Base-by-base conservation (phyloP, 2,888 invertebrate species). In the Amphipyra tragopoginis region DNA sequence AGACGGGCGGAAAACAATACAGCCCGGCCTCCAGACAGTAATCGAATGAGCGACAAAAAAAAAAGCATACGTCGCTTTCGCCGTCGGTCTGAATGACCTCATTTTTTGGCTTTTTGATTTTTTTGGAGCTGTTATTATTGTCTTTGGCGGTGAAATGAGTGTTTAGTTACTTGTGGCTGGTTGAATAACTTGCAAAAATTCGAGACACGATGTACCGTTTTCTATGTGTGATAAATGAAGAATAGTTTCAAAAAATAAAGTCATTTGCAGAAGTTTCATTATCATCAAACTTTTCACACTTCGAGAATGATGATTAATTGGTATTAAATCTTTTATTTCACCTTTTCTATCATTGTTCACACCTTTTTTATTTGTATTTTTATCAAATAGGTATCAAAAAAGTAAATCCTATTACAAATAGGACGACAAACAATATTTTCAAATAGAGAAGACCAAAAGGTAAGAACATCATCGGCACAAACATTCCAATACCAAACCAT, bases 41-140 rank as follows among this genome's bases (percentile, higher is more conserved):
- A 77, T 79, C 70, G 58, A 72, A 77, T 79, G 43, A 69, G 45
- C 5, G 42, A 68, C 56, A 53, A 64, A 75, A 73, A 72, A 72
- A 75, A 63, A 63, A 36, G 42, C 38, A 57, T 29, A 43, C 29
- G 29, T 49, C 59, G 54, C 64, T 68, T 72, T 75, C 62, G 65
- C 54, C 38, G 42, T 38, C 38, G 47, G 71, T 53, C 76, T 70
- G 61, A 45, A 58, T 73, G 79, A 77, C 79, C 79, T 73, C 51
- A 65, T 70, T 65, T 72, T 77, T 76, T 51, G 61, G 52, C 15
- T 52, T 66, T 55, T 67, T 49, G 33, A 15, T 52, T 53, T 47
- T 40, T 62, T 52, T 39, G 56, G n/a, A 10, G 8, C 15, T 14
- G 34, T 57, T 59, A 65, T 66, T 66, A 55, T 52, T 49, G 67